Conservation (phyloP, 1,140 invertebrate species). For the Sycobia sp. region DNA sequence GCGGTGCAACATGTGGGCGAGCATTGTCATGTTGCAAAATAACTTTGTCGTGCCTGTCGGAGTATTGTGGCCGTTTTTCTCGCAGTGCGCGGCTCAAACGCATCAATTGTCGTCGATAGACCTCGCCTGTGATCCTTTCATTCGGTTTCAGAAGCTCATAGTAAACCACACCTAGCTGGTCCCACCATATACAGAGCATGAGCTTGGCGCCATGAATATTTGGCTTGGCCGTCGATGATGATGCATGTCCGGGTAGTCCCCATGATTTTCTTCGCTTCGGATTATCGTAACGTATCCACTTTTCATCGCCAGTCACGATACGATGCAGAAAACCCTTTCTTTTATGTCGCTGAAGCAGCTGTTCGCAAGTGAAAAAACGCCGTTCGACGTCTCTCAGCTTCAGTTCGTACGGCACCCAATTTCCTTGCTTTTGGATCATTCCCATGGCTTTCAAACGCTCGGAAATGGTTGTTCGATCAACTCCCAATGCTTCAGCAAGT, state of each 20-base stretch:
- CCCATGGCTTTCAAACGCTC: no score
- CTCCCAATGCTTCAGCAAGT: no score
- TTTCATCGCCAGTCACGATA: slow-evolving; percentile 26
- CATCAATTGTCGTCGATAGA: slow-evolving; percentile 8
- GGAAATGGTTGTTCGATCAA: no score
- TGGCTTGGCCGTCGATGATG: slow-evolving; percentile 24
- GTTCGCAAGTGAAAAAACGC: neutral
- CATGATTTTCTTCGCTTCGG: slow-evolving; percentile 41
- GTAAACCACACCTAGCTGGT: slow-evolving; percentile 24
- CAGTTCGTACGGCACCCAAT: no score
- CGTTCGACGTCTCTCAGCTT: slow-evolving; percentile 29
- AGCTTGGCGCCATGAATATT: slow-evolving; percentile 34
- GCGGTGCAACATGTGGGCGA: neutral
- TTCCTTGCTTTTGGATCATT: no score
- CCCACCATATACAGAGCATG: slow-evolving; percentile 29
- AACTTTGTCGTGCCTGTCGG: neutral
- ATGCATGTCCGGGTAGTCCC: slow-evolving; percentile 18
- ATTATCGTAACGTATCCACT: slow-evolving; percentile 39
- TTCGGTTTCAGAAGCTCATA: slow-evolving; percentile 31
- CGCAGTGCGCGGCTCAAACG: neutral
- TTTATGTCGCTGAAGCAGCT: slow-evolving; percentile 32
- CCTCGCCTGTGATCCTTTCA: slow-evolving; percentile 30
- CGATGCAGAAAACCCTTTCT: slow-evolving; percentile 35
- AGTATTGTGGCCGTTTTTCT: neutral
- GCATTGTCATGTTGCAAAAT: neutral